Conservation (phyloP, 1,140 invertebrate species). For the Druon quercuslanigerum region DNA sequence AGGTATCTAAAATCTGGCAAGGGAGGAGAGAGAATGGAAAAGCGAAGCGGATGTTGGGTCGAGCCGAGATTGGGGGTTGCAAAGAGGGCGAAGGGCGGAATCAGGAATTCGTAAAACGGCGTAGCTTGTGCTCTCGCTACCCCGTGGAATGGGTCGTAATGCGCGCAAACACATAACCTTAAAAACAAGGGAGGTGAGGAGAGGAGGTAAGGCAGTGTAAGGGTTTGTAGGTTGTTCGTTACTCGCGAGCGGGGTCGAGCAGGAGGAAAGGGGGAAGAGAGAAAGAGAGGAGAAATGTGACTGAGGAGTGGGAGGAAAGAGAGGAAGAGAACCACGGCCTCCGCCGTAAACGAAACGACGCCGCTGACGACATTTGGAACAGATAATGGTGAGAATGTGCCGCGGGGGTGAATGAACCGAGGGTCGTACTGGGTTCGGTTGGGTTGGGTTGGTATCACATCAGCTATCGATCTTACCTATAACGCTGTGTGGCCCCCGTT, state of each 20-base stretch:
- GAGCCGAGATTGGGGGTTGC: constrained; percentile 41
- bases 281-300: constrained; percentile 47
- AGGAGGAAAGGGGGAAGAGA: constrained; percentile 47
- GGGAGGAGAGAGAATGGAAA: neutral
- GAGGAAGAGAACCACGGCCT: constrained; percentile 41
- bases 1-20: neutral
- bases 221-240: neutral
- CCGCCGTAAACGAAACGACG: constrained; percentile 62
- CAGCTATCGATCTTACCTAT: constrained; percentile 41
- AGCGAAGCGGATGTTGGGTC: constrained; percentile 32
- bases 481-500: constrained; percentile 40
- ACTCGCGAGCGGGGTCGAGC: constrained; percentile 12
- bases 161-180: constrained; percentile 50
- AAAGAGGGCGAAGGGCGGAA: constrained; percentile 41
- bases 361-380: constrained; percentile 70
- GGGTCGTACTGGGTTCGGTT: constrained; percentile 74
- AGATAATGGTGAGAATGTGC: constrained; percentile 74
- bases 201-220: neutral
- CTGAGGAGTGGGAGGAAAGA: constrained; percentile 50
- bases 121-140: constrained; percentile 39
- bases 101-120: constrained; percentile 51
- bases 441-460: constrained; percentile 36
- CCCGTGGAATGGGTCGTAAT: constrained; percentile 52
- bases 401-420: constrained; percentile 75
- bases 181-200: constrained; percentile 40